Base-by-base conservation (phyloP, 2,797 vertebrate species). In the Tinamus major region DNA sequence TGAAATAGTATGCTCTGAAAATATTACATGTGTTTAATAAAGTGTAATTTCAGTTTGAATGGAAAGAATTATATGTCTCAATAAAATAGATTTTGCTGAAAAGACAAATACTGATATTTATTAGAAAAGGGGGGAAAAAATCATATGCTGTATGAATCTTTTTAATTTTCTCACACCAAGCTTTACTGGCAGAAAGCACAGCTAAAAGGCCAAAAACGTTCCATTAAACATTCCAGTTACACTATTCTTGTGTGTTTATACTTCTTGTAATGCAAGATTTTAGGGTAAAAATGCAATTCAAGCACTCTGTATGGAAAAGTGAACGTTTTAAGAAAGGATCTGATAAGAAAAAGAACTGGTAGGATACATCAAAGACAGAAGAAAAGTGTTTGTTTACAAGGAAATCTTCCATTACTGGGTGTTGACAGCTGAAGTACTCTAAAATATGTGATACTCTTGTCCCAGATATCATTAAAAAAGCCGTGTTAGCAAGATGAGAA, bases 61-160 rank as follows among this genome's bases (percentile, higher is more conserved):
- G n/a, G 0, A 2, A 62, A 59, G 8, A 11, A 79, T 79, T 89
- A 84, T 76, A 64, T 8, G 10, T 83, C 37, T 85, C 27, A 92
- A 78, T 65, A 71, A 49, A 80, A 65, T 6, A 55, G 41, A 88
- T 17, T 70, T 77, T 80, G 17, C 6, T 90, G 55, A 85, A 92
- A 78, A 71, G 2, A 84, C 33, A 87, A 84, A 79, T 41, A 80
- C 8, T 79, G 24, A 62, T 89, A n/a, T 31, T 55, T 71, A 70
- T 64, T 61, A 65, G 80, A 62, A 7, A 4, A 35, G 27, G 20
- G 2, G 80, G 94, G 89, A 85, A 91, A 91, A 94, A 85, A 83
- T 21, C 18, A 37, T 71, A 64, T 1, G 3, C 1, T 84, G 1
- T 33, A 35, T 48, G n/a, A 83, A 65, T 76, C 0, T 27, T 69